Percentiles rank a stretch among this genome's conserved stretches.
Conservation (phyloP, 2,888 invertebrate species). For the Cephonodes hylas region DNA sequence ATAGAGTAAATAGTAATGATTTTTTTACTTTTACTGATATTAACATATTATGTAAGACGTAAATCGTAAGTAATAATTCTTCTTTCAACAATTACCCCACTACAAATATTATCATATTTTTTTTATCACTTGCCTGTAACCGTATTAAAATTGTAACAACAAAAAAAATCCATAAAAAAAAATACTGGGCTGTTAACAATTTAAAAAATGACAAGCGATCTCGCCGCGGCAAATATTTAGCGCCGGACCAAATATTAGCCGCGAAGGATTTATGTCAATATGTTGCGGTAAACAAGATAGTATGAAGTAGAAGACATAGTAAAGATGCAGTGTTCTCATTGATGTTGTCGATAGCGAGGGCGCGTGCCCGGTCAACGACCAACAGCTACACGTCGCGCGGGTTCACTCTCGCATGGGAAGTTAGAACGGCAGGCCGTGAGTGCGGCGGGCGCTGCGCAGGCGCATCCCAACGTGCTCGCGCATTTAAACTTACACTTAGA, state of each 20-base stretch:
- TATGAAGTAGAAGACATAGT: neutral
- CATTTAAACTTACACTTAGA: neutral
- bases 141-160: no score
- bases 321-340: conserved; percentile 33
- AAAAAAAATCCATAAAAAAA: no score
- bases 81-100: no score
- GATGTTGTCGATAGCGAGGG: conserved; percentile 35
- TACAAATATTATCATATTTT: no score
- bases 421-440: neutral
- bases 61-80: no score
- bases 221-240: neutral
- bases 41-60: no score
- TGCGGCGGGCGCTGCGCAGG: conserved; percentile 25
- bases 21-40: no score
- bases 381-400: conserved; percentile 47
- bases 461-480: conserved; percentile 20
- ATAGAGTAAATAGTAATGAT: no score
- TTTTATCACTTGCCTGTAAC: no score
- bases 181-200: neutral
- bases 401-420: conserved; percentile 54
- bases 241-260: no score
- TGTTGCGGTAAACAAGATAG: neutral
- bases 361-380: conserved; percentile 71
- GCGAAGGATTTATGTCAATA: neutral
- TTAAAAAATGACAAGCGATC: neutral